phyloP scores from a whole-genome alignment of 2,797 vertebrate genomes.

The Tenualosa thibaudeaui region DNA sequence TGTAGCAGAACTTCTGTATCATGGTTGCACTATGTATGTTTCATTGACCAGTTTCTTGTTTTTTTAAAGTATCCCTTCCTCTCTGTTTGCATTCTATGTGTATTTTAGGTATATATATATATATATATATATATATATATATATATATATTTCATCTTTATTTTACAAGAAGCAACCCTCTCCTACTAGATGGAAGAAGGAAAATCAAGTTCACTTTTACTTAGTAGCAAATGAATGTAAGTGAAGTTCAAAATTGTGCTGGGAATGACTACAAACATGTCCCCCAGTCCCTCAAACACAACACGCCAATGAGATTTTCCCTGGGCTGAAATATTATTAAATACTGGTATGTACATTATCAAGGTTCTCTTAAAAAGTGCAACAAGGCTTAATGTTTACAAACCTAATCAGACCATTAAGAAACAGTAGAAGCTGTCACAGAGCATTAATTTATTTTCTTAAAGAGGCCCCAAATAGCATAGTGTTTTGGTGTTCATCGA shows the following conservation, averaged over 20 bases:
- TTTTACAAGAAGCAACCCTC: slow-evolving; percentile 22
- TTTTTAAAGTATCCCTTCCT: not conserved
- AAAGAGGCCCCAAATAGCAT: slow-evolving; percentile 32
- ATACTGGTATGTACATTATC: not conserved
- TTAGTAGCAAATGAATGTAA: not conserved
- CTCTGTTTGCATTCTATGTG: not conserved
- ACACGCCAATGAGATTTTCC: not conserved
- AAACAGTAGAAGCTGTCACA: not conserved
- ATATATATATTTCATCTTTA: not conserved
- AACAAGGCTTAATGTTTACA: not conserved
- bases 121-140: too few relatives aligned
- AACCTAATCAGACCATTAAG: not conserved
- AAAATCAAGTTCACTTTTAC: not conserved
- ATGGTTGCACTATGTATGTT: slow-evolving; percentile 79
- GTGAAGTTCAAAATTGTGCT: not conserved
- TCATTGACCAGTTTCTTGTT: slow-evolving; percentile 28
- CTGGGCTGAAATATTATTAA: not conserved
- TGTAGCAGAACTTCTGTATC: slow-evolving; percentile 76
- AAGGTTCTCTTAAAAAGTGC: not conserved
- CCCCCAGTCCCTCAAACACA: not conserved
- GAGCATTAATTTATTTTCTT: slow-evolving; percentile 25
- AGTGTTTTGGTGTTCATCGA: slow-evolving; percentile 6
- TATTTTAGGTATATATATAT: slow-evolving; percentile 13
- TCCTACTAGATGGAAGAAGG: not conserved
- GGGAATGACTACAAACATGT: not conserved